Conservation (phyloP, 2,113 vertebrate genomes). For the Grus americana region DNA sequence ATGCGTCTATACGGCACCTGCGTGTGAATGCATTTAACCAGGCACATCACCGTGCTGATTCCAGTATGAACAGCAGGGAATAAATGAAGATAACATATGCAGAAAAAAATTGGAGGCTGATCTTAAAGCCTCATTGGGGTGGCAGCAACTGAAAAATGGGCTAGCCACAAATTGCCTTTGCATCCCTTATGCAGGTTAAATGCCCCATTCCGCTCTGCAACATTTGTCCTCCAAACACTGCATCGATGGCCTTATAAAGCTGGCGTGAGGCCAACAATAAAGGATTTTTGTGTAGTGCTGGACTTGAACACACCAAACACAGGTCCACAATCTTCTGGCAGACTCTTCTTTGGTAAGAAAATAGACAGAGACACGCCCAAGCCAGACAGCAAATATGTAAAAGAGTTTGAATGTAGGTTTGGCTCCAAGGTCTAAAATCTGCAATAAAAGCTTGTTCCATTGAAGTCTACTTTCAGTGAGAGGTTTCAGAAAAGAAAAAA, state of each 20-base stretch:
- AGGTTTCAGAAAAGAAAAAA: background rate
- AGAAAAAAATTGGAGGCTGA: background rate
- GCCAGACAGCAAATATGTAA: background rate
- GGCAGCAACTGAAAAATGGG: background rate
- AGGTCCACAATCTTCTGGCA: background rate
- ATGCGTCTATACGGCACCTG: background rate
- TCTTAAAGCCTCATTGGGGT: background rate
- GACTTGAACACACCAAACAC: background rate
- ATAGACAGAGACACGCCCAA: background rate
- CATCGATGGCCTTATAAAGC: background rate
- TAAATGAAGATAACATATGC: background rate
- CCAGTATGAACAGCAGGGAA: background rate
- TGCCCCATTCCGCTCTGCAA: background rate
- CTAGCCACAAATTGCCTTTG: background rate
- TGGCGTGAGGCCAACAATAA: background rate
- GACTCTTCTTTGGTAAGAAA: background rate
- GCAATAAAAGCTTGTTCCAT: background rate
- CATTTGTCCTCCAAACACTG: background rate
- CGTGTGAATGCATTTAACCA: background rate
- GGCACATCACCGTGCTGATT: background rate
- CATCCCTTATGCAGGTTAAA: background rate
- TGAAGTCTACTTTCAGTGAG: background rate
- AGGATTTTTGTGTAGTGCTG: background rate
- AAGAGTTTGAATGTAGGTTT: background rate
- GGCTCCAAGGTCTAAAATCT: background rate